phyloP scores from a whole-genome alignment of 2,113 vertebrate genomes.

The Chaetodon trifascialis region DNA sequence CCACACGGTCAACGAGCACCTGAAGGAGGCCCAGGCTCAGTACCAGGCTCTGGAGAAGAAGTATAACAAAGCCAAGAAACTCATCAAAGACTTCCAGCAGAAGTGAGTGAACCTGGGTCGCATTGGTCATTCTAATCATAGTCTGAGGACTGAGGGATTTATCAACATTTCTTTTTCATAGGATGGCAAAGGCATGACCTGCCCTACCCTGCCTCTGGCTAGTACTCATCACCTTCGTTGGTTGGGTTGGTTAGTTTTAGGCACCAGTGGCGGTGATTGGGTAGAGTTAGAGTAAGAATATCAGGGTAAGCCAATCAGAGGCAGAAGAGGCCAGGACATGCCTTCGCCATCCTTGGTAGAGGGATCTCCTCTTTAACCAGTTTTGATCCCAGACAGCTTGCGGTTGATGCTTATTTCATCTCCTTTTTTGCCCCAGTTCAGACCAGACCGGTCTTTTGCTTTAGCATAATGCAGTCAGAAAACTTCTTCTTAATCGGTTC shows the following conservation, averaged over 20 bases:
- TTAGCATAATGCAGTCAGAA: background rate
- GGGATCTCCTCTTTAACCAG: background rate
- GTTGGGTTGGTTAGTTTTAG: no score
- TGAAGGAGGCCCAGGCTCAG: conserved; percentile 97
- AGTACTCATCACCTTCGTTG: no score
- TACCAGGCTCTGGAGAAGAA: conserved; percentile 98
- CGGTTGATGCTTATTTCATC: background rate
- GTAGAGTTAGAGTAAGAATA: no score
- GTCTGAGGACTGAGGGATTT: background rate
- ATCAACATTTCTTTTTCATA: background rate
- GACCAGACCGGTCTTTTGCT: background rate
- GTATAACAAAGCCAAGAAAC: conserved; percentile 99
- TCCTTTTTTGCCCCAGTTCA: background rate
- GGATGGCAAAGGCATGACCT: no score
- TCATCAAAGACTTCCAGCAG: conserved; percentile 99
- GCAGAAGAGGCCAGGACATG: no score
- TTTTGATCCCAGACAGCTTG: background rate
- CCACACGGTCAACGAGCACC: conserved; percentile 97
- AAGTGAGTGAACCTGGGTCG: conserved; percentile 87
- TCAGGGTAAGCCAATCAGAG: no score
- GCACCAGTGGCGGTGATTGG: no score
- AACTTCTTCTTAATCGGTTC: background rate
- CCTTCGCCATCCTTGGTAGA: background rate
- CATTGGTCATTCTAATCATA: background rate
- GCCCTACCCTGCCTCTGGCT: no score